These are phyloP conservation scores for Uloborus plumipes DNA, from an alignment of 2,888 invertebrate genomes.

Conservation along the genomic window DNA sequence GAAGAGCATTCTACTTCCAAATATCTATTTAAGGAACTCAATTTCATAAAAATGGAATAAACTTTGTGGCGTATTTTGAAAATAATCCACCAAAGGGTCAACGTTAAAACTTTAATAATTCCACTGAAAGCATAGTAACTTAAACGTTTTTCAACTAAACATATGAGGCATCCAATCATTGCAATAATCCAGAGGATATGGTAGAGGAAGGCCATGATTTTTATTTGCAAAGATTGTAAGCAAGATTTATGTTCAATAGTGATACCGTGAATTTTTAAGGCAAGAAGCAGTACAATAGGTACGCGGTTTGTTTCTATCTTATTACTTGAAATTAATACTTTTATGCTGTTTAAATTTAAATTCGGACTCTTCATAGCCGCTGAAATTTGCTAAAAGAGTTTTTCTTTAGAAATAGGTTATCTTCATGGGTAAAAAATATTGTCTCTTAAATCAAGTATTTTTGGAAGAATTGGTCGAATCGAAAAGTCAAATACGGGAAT, in stretches of 20 bases:
- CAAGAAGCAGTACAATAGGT: background rate
- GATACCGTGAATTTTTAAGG: background rate
- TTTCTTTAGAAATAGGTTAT: too few relatives aligned
- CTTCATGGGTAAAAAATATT: too few relatives aligned
- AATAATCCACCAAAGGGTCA: slow-evolving; percentile 35
- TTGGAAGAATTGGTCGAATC: too few relatives aligned
- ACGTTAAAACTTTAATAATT: slow-evolving; percentile 17
- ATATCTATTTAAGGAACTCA: background rate
- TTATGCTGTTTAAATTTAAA: too few relatives aligned
- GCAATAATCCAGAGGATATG: slow-evolving; percentile 29
- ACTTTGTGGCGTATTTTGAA: slow-evolving; percentile 1
- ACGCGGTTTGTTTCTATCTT: too few relatives aligned
- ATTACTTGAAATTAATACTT: too few relatives aligned
- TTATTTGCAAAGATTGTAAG: background rate
- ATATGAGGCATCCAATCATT: slow-evolving; percentile 2
- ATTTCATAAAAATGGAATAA: background rate
- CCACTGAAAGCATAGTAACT: slow-evolving; percentile 39
- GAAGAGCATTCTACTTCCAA: background rate
- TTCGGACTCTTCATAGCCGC: too few relatives aligned
- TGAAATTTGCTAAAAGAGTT: too few relatives aligned
- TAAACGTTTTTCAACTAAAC: slow-evolving; percentile 14
- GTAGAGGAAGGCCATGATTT: slow-evolving; percentile 20
- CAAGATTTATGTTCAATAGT: background rate
- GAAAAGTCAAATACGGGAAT: too few relatives aligned
- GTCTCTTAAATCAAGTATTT: too few relatives aligned